phyloP scores from a whole-genome alignment of 2,888 invertebrate genomes.

The Drosophila neonasuta region DNA sequence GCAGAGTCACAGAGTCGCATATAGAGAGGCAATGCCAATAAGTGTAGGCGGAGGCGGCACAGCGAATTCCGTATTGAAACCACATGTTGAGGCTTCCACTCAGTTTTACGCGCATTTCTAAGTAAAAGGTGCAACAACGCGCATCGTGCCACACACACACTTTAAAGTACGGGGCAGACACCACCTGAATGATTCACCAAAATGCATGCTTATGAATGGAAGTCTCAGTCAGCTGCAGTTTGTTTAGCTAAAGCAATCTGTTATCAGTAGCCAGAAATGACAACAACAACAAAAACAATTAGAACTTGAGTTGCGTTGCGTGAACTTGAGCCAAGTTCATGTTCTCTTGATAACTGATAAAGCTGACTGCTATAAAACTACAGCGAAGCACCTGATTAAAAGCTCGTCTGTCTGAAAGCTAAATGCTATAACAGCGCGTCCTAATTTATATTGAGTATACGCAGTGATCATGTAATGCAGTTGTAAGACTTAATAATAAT shows the following conservation, averaged over 20 bases:
- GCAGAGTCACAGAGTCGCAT: slow-evolving; percentile 9
- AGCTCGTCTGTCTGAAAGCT: slow-evolving; percentile 18
- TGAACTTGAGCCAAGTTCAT: slow-evolving; percentile 60
- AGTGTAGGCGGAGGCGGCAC: slow-evolving; percentile 46
- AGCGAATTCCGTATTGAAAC: slow-evolving; percentile 61
- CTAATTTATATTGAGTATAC: background rate
- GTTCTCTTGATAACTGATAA: slow-evolving; percentile 28
- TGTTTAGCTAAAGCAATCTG: slow-evolving; percentile 45
- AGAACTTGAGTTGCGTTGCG: background rate
- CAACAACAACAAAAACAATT: background rate
- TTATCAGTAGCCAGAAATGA: slow-evolving; percentile 38
- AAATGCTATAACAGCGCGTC: background rate
- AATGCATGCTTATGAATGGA: slow-evolving; percentile 45
- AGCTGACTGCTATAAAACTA: slow-evolving; percentile 7
- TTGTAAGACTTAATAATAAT: background rate
- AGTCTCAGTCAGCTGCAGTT: slow-evolving; percentile 48
- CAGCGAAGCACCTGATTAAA: slow-evolving; percentile 14
- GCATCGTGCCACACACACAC: slow-evolving; percentile 10
- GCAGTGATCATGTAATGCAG: background rate
- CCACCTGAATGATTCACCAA: slow-evolving; percentile 65
- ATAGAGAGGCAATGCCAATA: slow-evolving; percentile 45
- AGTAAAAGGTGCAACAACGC: slow-evolving; percentile 60
- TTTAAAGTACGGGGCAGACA: slow-evolving; percentile 6
- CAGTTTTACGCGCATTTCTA: slow-evolving; percentile 73
- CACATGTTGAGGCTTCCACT: slow-evolving; percentile 69